Evolutionary conservation across 64 coral and sea anemone genomes (phyloP).

Genomic region (Actinia equina): DNA sequence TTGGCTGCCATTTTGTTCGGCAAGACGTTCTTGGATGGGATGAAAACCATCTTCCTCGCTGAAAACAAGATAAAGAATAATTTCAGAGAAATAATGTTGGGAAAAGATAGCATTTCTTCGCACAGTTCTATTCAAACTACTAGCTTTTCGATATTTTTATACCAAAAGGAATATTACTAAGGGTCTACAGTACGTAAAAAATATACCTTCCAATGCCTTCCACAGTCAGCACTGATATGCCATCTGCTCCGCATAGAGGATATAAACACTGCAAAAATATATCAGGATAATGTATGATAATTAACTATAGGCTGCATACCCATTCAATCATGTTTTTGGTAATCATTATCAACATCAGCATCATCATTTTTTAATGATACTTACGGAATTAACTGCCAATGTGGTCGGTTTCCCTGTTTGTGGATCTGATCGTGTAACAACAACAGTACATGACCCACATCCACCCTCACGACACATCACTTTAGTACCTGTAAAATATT

Average conservation of each 20-base stretch:
- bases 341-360: too few species aligned
- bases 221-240: conserved; percentile 38
- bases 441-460: conserved; percentile 72
- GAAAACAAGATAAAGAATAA: background rate
- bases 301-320: background rate
- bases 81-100: background rate
- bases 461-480: conserved; percentile 79
- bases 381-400: background rate
- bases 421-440: conserved; percentile 12
- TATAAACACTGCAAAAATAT: conserved; percentile 54
- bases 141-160: background rate
- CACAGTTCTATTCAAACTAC: background rate
- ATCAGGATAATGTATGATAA: background rate
- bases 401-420: background rate
- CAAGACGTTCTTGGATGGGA: conserved; percentile 76
- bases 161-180: background rate
- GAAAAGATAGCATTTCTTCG: background rate
- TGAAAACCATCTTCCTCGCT: conserved; percentile 52
- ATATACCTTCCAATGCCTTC: conserved; percentile 90
- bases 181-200: background rate
- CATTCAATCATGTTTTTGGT: background rate
- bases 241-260: conserved; percentile 59
- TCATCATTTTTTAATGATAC: too few species aligned
- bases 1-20: conserved; percentile 82
- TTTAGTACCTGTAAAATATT: conserved; percentile 60